Base-by-base conservation (phyloP, 2,888 invertebrate species). In the Standfussiana lucernea region DNA sequence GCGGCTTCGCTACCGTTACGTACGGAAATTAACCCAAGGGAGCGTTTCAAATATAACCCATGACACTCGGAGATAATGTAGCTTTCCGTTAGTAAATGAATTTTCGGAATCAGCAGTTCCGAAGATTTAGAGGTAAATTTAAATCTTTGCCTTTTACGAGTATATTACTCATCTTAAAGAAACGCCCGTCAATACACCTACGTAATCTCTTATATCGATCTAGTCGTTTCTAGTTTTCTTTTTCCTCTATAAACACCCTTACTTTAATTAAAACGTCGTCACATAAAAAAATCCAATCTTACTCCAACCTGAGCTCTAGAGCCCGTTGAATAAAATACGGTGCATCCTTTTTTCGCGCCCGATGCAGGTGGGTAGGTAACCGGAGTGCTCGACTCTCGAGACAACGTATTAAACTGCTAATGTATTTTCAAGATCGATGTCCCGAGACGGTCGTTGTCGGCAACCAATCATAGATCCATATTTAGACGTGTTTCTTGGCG, bases 291-390 rank as follows among this genome's bases (percentile, higher is more conserved):
- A 61, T 42, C 21, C 59, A 40, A 84, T 62, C 6, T 24, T 62
- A 5, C 40, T 70, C 18, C 28, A 62, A 70, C 11, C 2, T 56
- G 18, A 80, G 45, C 62, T 67, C 10, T 62, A 69, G 61, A 84
- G 15, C 47, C 11, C 53, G 68, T 70, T 67, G 61, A 40, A 73
- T 79, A 69, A 68, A 80, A 78, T 61, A 61, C 15, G 45, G 50
- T 80, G 73, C 80, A 79, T 62, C 56, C 59, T 75, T 87, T 88
- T 87, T 85, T 75, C 71, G 53, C 62, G n/a, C 59, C 81, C 77
- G 69, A 79, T 83, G 88, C 89, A 90, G 89, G 91, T 89, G 89
- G 86, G 90, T 89, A 89, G 86, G 90, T 89, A 90, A 89, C 81
- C 40, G 59, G 47, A 79, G 89, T 71, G 73, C 71, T 77, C 79